Base-by-base conservation (phyloP, 2,797 vertebrate genomes). In the Acanthis flammea region DNA sequence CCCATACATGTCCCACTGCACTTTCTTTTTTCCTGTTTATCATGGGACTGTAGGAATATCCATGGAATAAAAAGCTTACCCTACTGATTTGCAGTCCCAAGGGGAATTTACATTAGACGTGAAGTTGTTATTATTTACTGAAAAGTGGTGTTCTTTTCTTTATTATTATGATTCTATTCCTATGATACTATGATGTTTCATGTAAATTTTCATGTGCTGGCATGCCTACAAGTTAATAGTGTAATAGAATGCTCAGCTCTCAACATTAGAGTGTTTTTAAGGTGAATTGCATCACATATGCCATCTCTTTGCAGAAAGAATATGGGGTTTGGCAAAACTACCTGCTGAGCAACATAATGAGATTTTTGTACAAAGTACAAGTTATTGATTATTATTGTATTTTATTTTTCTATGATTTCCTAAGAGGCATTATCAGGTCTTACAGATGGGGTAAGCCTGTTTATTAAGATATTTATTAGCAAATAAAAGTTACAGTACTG, bases 381-480 rank as follows among this genome's bases (percentile, higher is more conserved):
- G 98, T 97, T 98, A 98, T 97, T 98, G 98, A 98, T 98, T 98
- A 99, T 98, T 99, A 98, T 98, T 99, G 98, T 99, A 99, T 99
- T 99, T 99, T 99, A 99, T 99, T 99, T 99, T 99, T 99, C 98
- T 99, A 99, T 99, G 88, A 99, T 99, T 99, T 99, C 98, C 98
- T 99, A 98, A 99, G 98, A 99, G 98, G 98, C 98, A 98, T 99
- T 98, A 98, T 98, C 97, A 98, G 98, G 98, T 98, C 98, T 99
- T 99, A 98, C 98, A 98, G 97, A 99, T 98, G 98, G 97, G 98
- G 98, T 98, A 98, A 98, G 98, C 98, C 98, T 98, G 98, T 98
- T 98, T 98, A 98, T 98, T 98, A 98, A 98, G 97, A 98, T 99
- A 98, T 98, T 98, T 99, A 99, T 98, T 99, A 99, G 98, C 98